Percentiles rank a stretch among this genome's conserved stretches.
Evolutionary conservation across 2,888 invertebrate genomes (phyloP).

Genomic region (Suillia variegata): DNA sequence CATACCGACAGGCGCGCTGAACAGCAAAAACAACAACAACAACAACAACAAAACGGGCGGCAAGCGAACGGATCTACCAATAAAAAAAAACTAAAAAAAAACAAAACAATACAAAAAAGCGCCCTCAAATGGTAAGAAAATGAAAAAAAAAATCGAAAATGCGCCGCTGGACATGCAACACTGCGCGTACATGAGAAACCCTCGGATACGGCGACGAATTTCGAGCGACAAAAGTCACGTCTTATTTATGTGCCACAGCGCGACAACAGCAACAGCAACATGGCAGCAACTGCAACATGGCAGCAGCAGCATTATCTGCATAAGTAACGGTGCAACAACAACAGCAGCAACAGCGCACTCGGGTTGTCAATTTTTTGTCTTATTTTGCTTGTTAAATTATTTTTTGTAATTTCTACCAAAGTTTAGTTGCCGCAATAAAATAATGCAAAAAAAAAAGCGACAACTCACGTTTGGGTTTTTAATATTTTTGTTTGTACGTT

Average conservation of each 20-base stretch:
- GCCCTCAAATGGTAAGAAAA: neutral
- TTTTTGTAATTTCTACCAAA: too few species aligned
- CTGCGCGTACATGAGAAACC: neutral
- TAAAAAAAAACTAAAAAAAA: neutral
- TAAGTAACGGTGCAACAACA: slow-evolving; percentile 10
- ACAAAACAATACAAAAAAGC: neutral
- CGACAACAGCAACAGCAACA: slow-evolving; percentile 3
- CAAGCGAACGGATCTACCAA: too few species aligned
- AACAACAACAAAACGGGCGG: too few species aligned
- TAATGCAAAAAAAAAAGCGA: too few species aligned
- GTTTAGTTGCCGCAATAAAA: too few species aligned
- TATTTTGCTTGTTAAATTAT: neutral
- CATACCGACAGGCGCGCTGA: neutral
- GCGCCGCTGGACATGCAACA: slow-evolving; percentile 1
- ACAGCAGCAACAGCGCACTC: slow-evolving; percentile 13
- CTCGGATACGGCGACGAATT: neutral
- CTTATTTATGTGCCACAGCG: slow-evolving; percentile 13
- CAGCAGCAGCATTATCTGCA: slow-evolving; percentile 20
- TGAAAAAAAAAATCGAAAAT: neutral
- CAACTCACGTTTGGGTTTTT: too few species aligned
- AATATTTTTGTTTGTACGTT: too few species aligned
- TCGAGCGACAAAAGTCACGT: slow-evolving; percentile 18
- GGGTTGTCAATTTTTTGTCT: neutral
- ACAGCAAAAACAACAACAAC: too few species aligned
- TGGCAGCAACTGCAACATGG: slow-evolving; percentile 7